A percentile compares a stretch with the other conserved stretches of the same genome.
These are phyloP conservation scores for Trypoxylon attenuatum DNA, from an alignment of 2,888 invertebrate genomes.

Conservation along the genomic window DNA sequence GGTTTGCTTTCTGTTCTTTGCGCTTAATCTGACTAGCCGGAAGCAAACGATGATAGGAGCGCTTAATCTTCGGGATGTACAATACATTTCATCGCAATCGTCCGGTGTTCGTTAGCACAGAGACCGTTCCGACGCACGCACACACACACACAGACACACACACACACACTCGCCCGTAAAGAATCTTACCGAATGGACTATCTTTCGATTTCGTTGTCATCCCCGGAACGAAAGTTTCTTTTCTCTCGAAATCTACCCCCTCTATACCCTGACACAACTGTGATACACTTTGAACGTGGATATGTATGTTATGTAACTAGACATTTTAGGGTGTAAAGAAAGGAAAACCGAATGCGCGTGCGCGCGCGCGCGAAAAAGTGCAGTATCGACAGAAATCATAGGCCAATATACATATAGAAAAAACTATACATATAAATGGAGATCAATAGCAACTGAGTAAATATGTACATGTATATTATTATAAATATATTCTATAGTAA, in stretches of 20 bases:
- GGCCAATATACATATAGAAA: constrained; percentile 54
- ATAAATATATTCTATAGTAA: constrained; percentile 71
- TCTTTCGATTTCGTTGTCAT: constrained; percentile 51
- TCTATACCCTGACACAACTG: constrained; percentile 72
- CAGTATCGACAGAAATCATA: constrained; percentile 63
- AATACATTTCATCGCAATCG: constrained; percentile 47
- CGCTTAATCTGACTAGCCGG: not conserved
- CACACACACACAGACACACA: too few species aligned
- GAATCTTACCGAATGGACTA: constrained; percentile 56
- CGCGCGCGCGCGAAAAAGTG: constrained; percentile 49
- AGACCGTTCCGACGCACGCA: constrained; percentile 3
- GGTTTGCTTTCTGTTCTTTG: too few species aligned
- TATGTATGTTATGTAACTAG: constrained; percentile 68
- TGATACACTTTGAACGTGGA: constrained; percentile 71
- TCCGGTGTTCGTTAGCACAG: constrained; percentile 11
- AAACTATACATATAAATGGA: constrained; percentile 58
- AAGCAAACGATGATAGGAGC: constrained; percentile 6
- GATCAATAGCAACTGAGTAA: constrained; percentile 63
- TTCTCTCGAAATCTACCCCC: constrained; percentile 56
- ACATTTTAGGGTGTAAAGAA: constrained; percentile 66
- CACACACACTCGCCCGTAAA: constrained; percentile 10
- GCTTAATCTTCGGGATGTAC: constrained; percentile 34
- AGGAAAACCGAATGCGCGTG: constrained; percentile 36
- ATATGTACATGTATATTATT: constrained; percentile 72
- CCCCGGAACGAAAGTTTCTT: constrained; percentile 42